These are phyloP conservation scores for Saccopteryx bilineata DNA, from an alignment of 2,113 vertebrate genomes.

Conservation along the genomic window DNA sequence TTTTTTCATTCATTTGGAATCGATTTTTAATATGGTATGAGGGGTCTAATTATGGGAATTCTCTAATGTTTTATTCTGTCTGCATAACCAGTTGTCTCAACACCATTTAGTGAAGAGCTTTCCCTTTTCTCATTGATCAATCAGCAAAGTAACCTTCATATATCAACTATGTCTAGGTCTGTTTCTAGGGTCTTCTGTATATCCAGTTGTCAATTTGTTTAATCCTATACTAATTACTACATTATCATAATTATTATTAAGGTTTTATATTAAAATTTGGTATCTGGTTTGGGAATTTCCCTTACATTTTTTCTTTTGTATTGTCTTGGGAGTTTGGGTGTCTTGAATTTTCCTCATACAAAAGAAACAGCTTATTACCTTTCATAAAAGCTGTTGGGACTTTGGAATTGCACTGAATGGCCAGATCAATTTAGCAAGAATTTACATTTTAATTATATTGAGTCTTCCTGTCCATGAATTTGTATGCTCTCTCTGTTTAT, in stretches of 20 bases:
- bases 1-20: slow-evolving; percentile 24
- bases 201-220: not conserved
- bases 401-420: not conserved
- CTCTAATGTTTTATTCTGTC: not conserved
- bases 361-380: not conserved
- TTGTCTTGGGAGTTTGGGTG: not conserved
- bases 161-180: not conserved
- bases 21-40: not conserved
- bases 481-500: not conserved
- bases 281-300: not conserved
- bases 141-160: not conserved
- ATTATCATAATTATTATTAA: not conserved
- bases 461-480: slow-evolving; percentile 9
- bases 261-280: slow-evolving; percentile 27
- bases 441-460: slow-evolving; percentile 22
- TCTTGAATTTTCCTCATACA: not conserved
- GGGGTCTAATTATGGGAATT: not conserved
- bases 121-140: not conserved
- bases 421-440: not conserved
- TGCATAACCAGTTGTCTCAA: not conserved
- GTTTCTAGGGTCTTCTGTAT: slow-evolving; percentile 4
- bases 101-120: not conserved
- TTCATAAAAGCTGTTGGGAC: not conserved
- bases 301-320: slow-evolving; percentile 18
- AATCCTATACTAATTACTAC: not conserved